A percentile compares a stretch with the other conserved stretches of the same genome.
phyloP scores from a whole-genome alignment of 2,113 vertebrate species.

The Semnornis frantzii region DNA sequence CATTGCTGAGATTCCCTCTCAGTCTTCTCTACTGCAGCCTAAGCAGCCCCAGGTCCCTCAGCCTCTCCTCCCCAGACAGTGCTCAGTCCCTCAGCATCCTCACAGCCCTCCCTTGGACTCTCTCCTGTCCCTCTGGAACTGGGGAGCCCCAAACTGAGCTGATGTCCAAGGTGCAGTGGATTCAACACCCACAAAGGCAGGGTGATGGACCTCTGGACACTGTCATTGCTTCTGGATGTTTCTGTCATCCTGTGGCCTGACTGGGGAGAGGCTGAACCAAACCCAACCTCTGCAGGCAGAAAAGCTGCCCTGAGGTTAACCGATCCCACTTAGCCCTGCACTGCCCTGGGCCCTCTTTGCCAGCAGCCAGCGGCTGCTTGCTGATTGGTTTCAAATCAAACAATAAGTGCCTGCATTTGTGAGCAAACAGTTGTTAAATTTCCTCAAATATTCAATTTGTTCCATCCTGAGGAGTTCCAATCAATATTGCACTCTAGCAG shows the following conservation, averaged over 20 bases:
- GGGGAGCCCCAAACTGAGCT: too few relatives aligned
- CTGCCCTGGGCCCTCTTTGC: neutral
- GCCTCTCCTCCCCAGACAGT: too few relatives aligned
- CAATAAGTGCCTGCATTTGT: neutral
- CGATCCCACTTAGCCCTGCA: rapidly evolving
- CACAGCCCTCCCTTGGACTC: too few relatives aligned
- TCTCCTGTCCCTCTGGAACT: too few relatives aligned
- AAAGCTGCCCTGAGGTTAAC: rapidly evolving
- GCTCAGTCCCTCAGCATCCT: too few relatives aligned
- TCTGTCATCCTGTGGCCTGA: rapidly evolving
- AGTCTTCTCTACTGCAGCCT: too few relatives aligned
- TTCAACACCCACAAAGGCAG: neutral
- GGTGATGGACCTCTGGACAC: neutral
- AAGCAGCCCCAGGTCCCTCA: too few relatives aligned
- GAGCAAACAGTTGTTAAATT: slow-evolving; percentile 30
- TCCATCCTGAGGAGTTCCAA: slow-evolving; percentile 54
- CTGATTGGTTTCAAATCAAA: neutral
- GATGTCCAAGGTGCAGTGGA: neutral
- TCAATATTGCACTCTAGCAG: slow-evolving; percentile 58
- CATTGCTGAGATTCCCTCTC: too few relatives aligned
- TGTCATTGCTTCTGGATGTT: rapidly evolving
- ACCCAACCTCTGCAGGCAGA: rapidly evolving
- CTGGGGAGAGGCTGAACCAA: neutral
- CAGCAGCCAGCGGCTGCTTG: neutral
- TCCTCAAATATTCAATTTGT: slow-evolving; percentile 63